Conservation (phyloP, 2,888 invertebrate genomes). For the Mantis religiosa region DNA sequence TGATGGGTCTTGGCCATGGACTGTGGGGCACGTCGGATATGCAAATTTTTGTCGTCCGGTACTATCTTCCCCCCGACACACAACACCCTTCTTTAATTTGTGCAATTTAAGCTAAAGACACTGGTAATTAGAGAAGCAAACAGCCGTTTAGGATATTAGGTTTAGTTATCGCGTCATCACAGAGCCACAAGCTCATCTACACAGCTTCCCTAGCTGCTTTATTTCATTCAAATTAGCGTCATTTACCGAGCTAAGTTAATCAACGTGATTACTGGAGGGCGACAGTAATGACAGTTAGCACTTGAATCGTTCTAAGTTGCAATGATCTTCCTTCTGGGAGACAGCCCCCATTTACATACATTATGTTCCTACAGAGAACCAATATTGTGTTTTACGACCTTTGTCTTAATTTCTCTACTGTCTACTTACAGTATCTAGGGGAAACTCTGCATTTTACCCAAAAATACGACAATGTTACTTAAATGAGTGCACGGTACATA, state of each 20-base stretch:
- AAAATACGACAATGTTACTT: too few relatives aligned
- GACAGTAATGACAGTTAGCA: conserved; percentile 18
- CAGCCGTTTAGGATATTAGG: not conserved
- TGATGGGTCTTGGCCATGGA: too few relatives aligned
- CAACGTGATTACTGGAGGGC: conserved; percentile 20
- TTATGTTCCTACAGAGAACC: not conserved
- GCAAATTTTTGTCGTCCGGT: too few relatives aligned
- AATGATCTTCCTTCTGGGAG: not conserved
- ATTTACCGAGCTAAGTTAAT: conserved; percentile 28
- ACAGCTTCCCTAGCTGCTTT: not conserved
- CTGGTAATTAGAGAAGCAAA: not conserved
- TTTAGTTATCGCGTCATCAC: not conserved
- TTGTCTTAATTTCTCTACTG: too few relatives aligned
- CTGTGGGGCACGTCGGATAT: too few relatives aligned
- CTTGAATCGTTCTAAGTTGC: not conserved
- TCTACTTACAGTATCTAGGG: too few relatives aligned
- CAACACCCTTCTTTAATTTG: not conserved
- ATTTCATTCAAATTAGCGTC: conserved; percentile 30
- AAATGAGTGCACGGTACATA: too few relatives aligned
- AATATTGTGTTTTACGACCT: not conserved
- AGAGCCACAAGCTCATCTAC: not conserved
- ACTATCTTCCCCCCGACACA: too few relatives aligned
- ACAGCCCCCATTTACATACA: not conserved
- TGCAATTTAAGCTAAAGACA: not conserved
- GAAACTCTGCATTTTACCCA: too few relatives aligned